Conservation (phyloP, 2,113 vertebrate genomes). For the Etheostoma spectabile region DNA sequence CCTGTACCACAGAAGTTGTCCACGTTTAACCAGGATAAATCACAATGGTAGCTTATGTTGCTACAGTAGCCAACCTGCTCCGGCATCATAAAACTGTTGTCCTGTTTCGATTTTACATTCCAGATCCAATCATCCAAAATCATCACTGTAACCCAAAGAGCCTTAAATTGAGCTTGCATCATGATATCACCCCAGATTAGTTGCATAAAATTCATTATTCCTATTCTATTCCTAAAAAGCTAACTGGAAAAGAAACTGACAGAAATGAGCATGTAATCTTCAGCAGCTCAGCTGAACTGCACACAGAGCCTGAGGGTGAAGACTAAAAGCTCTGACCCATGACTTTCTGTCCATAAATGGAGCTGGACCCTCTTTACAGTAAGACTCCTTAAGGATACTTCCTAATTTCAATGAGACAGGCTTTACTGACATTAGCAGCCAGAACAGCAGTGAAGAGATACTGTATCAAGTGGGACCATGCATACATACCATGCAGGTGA, state of each 20-base stretch:
- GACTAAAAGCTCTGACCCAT: slow-evolving; percentile 54
- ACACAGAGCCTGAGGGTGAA: slow-evolving; percentile 49
- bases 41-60: neutral
- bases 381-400: slow-evolving; percentile 1
- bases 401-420: neutral
- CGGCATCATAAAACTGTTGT: neutral
- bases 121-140: neutral
- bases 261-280: slow-evolving; percentile 16
- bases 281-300: slow-evolving; percentile 22
- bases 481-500: neutral
- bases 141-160: neutral
- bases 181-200: neutral
- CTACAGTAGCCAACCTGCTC: neutral
- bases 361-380: slow-evolving; percentile 16
- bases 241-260: slow-evolving; percentile 12
- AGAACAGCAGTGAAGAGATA: neutral
- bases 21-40: neutral
- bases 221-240: slow-evolving; percentile 22
- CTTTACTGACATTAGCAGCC: neutral
- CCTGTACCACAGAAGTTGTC: neutral
- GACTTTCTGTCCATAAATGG: slow-evolving; percentile 67
- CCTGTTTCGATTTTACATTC: neutral
- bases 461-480: no score
- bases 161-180: neutral
- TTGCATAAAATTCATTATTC: neutral